Evolutionary conservation across 2,888 invertebrate species (phyloP).

Genomic region (Stenolophus ochropezus): DNA sequence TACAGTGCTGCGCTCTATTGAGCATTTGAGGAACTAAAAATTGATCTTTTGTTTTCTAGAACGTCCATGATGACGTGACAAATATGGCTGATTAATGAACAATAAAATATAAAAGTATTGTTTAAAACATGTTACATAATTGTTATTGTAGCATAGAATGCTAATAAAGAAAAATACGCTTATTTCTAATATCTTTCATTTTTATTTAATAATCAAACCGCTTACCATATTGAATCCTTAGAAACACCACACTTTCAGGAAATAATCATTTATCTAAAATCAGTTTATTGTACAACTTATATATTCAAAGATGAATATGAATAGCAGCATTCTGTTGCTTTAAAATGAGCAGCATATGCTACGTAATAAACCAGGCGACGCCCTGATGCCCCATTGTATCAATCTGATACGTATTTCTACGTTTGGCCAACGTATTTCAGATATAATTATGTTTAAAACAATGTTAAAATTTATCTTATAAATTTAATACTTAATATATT

Average conservation of each 20-base stretch:
- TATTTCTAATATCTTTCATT: conserved; percentile 34
- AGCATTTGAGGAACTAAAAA: not conserved
- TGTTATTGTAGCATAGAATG: conserved; percentile 4
- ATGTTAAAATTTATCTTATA: conserved; percentile 51
- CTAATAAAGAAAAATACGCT: conserved; percentile 21
- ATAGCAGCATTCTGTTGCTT: conserved; percentile 30
- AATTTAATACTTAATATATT: conserved; percentile 39
- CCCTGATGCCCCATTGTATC: conserved; percentile 58
- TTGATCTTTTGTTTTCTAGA: conserved; percentile 23
- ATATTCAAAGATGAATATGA: conserved; percentile 48
- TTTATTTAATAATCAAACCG: conserved; percentile 53
- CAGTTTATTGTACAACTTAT: conserved; percentile 54
- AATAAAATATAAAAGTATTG: conserved; percentile 32
- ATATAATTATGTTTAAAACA: conserved; percentile 53
- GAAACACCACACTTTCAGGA: conserved; percentile 54
- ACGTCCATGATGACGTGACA: conserved; percentile 11
- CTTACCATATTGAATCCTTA: conserved; percentile 59
- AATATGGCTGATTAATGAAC: conserved; percentile 47
- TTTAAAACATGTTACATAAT: conserved; percentile 8
- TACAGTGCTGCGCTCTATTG: conserved; percentile 49
- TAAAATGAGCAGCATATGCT: conserved; percentile 32
- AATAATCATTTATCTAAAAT: conserved; percentile 56
- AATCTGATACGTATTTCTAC: conserved; percentile 53
- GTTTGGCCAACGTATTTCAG: conserved; percentile 46
- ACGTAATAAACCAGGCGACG: conserved; percentile 34